Conservation (phyloP, 2,113 vertebrate species). For the Coryphaenoides rupestris region DNA sequence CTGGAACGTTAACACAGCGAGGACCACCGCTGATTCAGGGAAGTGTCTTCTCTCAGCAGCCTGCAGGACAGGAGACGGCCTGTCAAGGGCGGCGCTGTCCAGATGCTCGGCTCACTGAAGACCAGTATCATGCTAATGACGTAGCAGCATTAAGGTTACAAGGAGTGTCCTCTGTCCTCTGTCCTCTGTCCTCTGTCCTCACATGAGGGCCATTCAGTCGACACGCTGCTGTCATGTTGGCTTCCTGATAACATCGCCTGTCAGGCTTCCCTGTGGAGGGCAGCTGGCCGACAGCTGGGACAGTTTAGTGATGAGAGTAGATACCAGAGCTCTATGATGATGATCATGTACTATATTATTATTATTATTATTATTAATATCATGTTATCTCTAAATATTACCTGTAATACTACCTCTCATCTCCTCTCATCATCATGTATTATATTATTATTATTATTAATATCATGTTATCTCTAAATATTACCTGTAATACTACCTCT, state of each 20-base stretch:
- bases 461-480: too few relatives aligned
- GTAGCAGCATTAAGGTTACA: constrained; percentile 52
- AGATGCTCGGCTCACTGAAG: constrained; percentile 51
- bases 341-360: too few relatives aligned
- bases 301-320: constrained; percentile 75
- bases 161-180: constrained; percentile 52
- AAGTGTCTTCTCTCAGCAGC: background rate
- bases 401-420: too few relatives aligned
- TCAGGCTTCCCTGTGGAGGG: constrained; percentile 61
- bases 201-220: constrained; percentile 69
- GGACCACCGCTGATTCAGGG: background rate
- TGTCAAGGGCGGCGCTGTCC: constrained; percentile 44
- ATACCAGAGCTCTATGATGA: too few relatives aligned
- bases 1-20: too few relatives aligned
- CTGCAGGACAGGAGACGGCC: constrained; percentile 43
- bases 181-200: constrained; percentile 74
- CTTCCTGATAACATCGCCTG: constrained; percentile 75
- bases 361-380: too few relatives aligned
- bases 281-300: constrained; percentile 83
- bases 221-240: constrained; percentile 69
- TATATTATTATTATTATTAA: too few relatives aligned
- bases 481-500: too few relatives aligned
- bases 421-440: too few relatives aligned
- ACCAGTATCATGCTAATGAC: constrained; percentile 56
- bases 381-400: too few relatives aligned